Evolutionary conservation across 2,113 vertebrate genomes (phyloP).

Genomic region (Amblyornis subalaris): DNA sequence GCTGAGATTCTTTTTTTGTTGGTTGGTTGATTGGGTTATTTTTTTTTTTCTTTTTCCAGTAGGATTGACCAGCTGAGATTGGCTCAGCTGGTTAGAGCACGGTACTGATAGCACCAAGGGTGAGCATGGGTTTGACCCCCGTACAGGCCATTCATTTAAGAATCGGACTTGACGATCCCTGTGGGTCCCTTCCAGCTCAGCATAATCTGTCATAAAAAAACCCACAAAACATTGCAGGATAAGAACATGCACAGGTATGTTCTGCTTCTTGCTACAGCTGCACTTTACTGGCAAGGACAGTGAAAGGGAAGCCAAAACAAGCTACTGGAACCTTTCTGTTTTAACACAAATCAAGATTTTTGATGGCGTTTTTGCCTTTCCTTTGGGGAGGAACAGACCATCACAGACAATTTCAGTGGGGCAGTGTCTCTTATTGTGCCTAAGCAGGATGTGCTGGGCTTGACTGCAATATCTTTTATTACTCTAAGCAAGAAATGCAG

Average conservation of each 20-base stretch:
- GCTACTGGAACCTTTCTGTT: neutral
- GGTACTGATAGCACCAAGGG: neutral
- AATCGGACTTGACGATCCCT: neutral
- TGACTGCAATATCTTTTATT: neutral
- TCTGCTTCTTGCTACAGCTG: neutral
- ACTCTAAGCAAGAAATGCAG: neutral
- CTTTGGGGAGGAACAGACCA: neutral
- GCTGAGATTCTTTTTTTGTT: neutral
- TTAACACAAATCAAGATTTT: neutral
- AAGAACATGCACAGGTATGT: neutral
- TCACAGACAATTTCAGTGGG: neutral
- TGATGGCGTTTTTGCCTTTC: neutral
- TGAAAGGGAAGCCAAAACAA: neutral
- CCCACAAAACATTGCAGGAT: too few species aligned
- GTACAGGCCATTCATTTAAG: neutral
- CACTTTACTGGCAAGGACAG: neutral
- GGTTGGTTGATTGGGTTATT: neutral
- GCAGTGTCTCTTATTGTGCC: neutral
- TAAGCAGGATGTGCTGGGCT: neutral
- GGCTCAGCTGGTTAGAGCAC: neutral
- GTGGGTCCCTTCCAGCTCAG: neutral
- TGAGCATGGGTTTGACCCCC: neutral
- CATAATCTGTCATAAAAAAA: neutral
- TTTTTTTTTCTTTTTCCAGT: neutral
- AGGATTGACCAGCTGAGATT: neutral